Base-by-base conservation (phyloP, 2,113 vertebrate species). In the Coracopsis vasa region DNA sequence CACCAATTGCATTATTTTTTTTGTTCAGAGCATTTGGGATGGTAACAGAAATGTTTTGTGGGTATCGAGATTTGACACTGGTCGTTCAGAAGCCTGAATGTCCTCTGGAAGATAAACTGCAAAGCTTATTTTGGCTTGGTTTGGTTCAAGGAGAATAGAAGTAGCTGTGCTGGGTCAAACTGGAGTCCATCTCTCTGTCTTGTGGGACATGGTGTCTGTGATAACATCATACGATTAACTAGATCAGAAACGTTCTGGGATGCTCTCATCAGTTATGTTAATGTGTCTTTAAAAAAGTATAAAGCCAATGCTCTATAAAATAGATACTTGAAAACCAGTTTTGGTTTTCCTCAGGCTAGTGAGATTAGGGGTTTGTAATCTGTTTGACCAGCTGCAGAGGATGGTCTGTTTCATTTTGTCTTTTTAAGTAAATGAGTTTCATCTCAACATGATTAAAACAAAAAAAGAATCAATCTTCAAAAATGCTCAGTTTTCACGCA, bases 321-420 rank as follows among this genome's bases (percentile, higher is more conserved):
- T 80, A 83, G 86, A 95, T 94, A 86, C 92, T 96, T 96, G 94
- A 96, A 91, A 91, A 92, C 73, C 86, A 92, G 92, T 97, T 94
- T 94, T 93, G 25, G 58, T 92, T 97, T 96, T 94, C 95, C 94
- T 93, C 73, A 80, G 94, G 95, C 90, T 95, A 92, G 80, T 87
- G 90, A 95, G 94, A 96, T 97, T 96, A 97, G 92, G 75, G 93
- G 95, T 86, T 97, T 20, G 2, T 97, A 95, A 96, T 97, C 96
- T 96, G 94, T 95, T 97, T 97, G 96, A 93, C 95, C 96, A 97
- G 95, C 97, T 95, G 96, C 96, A 94, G 96, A 95, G 96, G 90
- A 94, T n/a, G 20, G 91, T 94, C 96, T 88, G 80, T 95, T 86
- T 96, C 83, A 71, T 92, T 90, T 93, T 82, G 87, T 44, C 93